A percentile compares a stretch with the other conserved stretches of the same genome.
These are phyloP conservation scores for Agriopis marginaria DNA, from an alignment of 2,888 invertebrate genomes.

Conservation along the genomic window DNA sequence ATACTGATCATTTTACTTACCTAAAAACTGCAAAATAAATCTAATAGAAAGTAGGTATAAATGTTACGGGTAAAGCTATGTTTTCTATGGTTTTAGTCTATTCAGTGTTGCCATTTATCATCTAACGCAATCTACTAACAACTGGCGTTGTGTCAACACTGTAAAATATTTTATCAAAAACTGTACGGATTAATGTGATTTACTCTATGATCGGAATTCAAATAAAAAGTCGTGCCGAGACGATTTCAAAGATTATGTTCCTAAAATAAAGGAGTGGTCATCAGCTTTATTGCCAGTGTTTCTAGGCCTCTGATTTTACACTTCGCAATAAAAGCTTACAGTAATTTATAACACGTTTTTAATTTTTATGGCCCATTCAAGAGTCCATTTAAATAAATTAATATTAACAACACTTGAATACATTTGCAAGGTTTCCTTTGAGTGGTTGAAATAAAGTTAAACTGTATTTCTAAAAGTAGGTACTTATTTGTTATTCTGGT, in stretches of 20 bases:
- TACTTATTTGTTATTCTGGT: neutral
- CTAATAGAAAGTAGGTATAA: no score
- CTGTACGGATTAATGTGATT: conserved; percentile 22
- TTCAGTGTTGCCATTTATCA: conserved; percentile 2
- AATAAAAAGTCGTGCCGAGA: conserved; percentile 23
- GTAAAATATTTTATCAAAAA: conserved; percentile 12
- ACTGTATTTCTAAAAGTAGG: neutral
- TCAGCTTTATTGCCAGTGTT: conserved; percentile 20
- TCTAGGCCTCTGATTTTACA: conserved; percentile 27
- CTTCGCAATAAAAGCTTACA: conserved; percentile 29
- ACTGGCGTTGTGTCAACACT: conserved; percentile 13
- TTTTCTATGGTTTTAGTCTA: neutral
- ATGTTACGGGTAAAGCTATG: no score
- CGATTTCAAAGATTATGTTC: conserved; percentile 25
- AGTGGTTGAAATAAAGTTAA: conserved; percentile 17
- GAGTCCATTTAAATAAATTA: conserved; percentile 26
- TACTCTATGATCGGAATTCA: conserved; percentile 23
- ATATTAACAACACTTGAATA: conserved; percentile 22
- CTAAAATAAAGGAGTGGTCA: conserved; percentile 27
- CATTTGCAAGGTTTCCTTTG: conserved; percentile 15
- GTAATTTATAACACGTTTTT: conserved; percentile 33
- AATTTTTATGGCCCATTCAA: conserved; percentile 32
- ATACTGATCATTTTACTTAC: no score
- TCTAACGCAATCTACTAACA: neutral
- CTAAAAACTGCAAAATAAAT: no score